These are phyloP conservation scores for Drosophila pseudotakahashii DNA, from an alignment of 2,888 invertebrate species.

Conservation along the genomic window DNA sequence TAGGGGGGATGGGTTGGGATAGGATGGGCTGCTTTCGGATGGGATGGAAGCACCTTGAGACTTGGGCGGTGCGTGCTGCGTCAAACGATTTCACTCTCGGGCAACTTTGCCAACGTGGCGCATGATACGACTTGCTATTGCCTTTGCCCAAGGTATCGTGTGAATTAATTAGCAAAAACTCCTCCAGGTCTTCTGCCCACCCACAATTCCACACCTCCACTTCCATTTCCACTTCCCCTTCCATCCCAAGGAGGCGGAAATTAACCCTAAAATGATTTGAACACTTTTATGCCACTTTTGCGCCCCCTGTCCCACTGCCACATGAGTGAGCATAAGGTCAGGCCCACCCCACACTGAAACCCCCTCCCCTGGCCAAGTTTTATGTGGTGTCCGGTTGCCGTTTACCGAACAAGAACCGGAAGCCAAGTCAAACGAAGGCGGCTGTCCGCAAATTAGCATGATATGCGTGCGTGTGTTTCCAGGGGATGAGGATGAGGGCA, in stretches of 20 bases:
- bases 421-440: constrained; percentile 74
- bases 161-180: constrained; percentile 70
- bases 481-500: background rate
- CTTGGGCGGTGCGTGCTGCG: constrained; percentile 49
- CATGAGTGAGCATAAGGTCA: constrained; percentile 53
- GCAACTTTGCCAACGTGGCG: constrained; percentile 28
- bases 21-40: too few relatives aligned
- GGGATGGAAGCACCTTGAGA: background rate
- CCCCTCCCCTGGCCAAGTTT: constrained; percentile 50
- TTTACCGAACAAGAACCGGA: constrained; percentile 63
- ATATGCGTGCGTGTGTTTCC: constrained; percentile 48
- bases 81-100: constrained; percentile 20
- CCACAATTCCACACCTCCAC: background rate
- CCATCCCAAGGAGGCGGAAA: constrained; percentile 61
- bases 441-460: constrained; percentile 79
- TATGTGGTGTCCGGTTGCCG: too few relatives aligned
- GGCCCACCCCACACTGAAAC: background rate
- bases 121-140: background rate
- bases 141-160: constrained; percentile 57
- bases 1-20: background rate
- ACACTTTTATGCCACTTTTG: constrained; percentile 72
- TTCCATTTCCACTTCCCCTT: too few relatives aligned
- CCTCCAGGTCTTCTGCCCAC: constrained; percentile 7
- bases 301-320: constrained; percentile 34
- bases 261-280: constrained; percentile 74